Percentiles rank a stretch among this genome's conserved stretches.
phyloP scores from a whole-genome alignment of 2,888 invertebrate genomes.

The Xanthorhoe designata region DNA sequence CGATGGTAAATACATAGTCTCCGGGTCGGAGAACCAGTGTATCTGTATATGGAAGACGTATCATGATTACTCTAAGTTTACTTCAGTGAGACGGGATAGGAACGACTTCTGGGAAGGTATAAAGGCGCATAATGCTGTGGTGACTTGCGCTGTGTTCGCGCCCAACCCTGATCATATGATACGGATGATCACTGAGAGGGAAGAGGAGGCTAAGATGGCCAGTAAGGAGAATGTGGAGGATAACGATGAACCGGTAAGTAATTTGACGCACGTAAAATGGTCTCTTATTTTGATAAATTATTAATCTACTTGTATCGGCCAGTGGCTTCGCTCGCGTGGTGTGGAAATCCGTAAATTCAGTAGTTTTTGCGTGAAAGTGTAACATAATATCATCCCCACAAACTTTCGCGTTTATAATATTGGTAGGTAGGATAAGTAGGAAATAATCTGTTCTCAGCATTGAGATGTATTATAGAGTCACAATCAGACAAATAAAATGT shows the following conservation, averaged over 20 bases:
- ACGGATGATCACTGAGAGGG: constrained; percentile 87
- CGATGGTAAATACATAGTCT: constrained; percentile 98
- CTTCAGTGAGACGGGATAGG: constrained; percentile 95
- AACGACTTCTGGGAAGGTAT: constrained; percentile 98
- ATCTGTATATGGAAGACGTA: constrained; percentile 99
- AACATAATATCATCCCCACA: too few relatives aligned
- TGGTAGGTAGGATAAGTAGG: too few relatives aligned
- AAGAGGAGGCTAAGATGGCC: constrained; percentile 65
- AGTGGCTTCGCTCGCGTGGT: too few relatives aligned
- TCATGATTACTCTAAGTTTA: constrained; percentile 97
- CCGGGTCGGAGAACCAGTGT: constrained; percentile 98
- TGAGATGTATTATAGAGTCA: too few relatives aligned
- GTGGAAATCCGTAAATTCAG: too few relatives aligned
- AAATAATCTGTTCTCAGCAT: too few relatives aligned
- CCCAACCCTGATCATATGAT: constrained; percentile 97
- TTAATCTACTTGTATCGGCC: too few relatives aligned
- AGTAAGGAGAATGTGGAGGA: constrained; percentile 51
- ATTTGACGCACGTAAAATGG: too few relatives aligned
- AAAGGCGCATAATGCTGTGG: constrained; percentile 96
- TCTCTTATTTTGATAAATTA: too few relatives aligned
- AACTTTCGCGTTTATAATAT: too few relatives aligned
- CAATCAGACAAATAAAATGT: too few relatives aligned
- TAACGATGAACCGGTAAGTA: constrained; percentile 67
- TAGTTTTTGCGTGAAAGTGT: too few relatives aligned
- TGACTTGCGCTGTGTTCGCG: constrained; percentile 98